Conservation (phyloP, 2,113 vertebrate species). For the Uria lomvia region DNA sequence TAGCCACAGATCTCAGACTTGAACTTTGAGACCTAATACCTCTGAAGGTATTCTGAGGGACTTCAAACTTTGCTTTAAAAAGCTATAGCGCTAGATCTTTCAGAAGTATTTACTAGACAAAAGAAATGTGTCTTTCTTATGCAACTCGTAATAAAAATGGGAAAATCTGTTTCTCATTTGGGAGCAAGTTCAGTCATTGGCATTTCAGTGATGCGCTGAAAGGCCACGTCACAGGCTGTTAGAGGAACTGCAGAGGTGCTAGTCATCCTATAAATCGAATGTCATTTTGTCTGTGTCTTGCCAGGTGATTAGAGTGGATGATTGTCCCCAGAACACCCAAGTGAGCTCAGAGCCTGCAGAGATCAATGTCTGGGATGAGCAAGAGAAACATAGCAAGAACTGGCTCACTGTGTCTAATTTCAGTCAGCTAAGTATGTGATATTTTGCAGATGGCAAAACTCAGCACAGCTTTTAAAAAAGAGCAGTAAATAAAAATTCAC, state of each 20-base stretch:
- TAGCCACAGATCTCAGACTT: neutral
- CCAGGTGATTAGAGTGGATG: conserved; percentile 75
- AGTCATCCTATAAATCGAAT: neutral
- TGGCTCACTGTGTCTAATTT: conserved; percentile 84
- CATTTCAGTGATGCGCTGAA: neutral
- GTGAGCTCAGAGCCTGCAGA: conserved; percentile 67
- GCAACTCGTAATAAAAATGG: neutral
- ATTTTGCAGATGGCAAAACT: neutral
- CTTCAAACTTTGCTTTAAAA: neutral
- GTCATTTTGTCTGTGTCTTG: neutral
- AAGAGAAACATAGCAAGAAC: conserved; percentile 60
- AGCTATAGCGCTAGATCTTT: neutral
- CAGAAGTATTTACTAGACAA: neutral
- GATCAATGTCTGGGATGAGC: conserved; percentile 30
- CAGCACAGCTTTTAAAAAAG: neutral
- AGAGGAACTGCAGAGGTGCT: neutral
- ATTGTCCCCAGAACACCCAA: conserved; percentile 67
- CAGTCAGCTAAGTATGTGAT: conserved; percentile 85
- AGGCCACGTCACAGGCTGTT: neutral
- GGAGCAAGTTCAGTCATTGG: neutral
- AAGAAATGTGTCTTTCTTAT: neutral
- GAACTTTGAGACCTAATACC: neutral
- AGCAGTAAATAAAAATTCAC: neutral
- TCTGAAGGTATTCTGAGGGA: neutral
- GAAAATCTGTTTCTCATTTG: neutral